Evolutionary conservation across 1,140 invertebrate genomes (phyloP), one percentile per base, ranked within the genome.

Genomic region (Nephotettix cincticeps): DNA sequence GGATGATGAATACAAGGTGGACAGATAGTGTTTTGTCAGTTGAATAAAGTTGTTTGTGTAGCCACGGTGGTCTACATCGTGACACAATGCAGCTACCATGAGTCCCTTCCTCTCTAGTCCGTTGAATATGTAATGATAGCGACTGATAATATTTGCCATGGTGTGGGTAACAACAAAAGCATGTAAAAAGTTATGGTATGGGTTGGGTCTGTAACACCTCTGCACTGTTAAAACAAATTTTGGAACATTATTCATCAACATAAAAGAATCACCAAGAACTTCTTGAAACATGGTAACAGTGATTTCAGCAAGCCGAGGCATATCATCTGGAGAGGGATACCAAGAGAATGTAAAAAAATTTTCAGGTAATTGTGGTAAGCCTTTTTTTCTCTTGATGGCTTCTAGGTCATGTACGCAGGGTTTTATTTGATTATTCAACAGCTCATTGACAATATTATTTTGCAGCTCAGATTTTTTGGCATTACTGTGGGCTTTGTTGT

Each of bases 181-280:
- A 72, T 87, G 86, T 30, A 85, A 82, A 1, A 84, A 84, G 76
- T 87, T 87, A 73, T 87, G 86, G 73, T 87, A 87, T 0, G 85
- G 83, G 71, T 84, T 86, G 51, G 76, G 74, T 73, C 78, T 65
- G 75, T 87, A 87, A 32, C 81, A 81, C 61, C 81, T 79, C 27
- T 83, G 77, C 0, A 84, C 79, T 6, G 84, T 82, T 1, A 86
- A 72, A 2, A 83, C 77, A 73, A 86, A 86, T 66, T 78, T 71
- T 21, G 76, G 75, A 30, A 79, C 29, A 58, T 58, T 71, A 29
- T 71, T 71, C 25, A 45, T 21, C n/a, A 21, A 13, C 36, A 64
- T 45, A 45, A 64, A 71, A 9, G 28, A 30, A 19, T 71, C 36
- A 30, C 69, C 69, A 47, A 71, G 36, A 27, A 65, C 40, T 28